phyloP scores from a whole-genome alignment of 2,113 vertebrate genomes.

The Taxidea taxus region DNA sequence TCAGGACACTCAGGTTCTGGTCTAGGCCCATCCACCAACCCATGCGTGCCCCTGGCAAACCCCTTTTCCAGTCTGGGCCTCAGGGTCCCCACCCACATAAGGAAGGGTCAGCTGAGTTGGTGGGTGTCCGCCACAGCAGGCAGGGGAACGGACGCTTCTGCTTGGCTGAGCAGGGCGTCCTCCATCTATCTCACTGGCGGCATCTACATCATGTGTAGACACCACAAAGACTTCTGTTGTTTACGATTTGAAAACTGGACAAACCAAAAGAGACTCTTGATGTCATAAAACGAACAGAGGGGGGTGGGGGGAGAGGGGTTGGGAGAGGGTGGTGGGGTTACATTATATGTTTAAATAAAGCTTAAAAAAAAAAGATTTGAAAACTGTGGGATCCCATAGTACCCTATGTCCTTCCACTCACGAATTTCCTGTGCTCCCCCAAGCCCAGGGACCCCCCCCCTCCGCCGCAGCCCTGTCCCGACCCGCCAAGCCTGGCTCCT shows the following conservation, averaged over 20 bases:
- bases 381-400: accelerated
- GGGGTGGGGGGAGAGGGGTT: no score
- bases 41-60: accelerated
- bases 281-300: no score
- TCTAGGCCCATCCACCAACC: not conserved
- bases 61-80: not conserved
- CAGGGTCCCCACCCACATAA: not conserved
- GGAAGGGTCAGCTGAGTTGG: not conserved
- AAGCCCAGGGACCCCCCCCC: accelerated
- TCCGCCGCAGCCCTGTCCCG: accelerated
- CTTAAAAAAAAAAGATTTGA: no score
- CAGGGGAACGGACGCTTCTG: not conserved
- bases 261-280: no score
- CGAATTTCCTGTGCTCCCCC: not conserved
- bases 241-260: not conserved
- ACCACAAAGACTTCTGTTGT: not conserved
- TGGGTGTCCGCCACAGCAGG: accelerated
- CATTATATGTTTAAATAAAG: no score
- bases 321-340: no score
- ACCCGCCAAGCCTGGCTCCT: accelerated
- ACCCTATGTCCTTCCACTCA: accelerated
- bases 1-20: not conserved
- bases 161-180: not conserved
- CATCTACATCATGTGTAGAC: not conserved
- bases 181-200: accelerated